Conservation (phyloP, 2,888 invertebrate species). For the Toxonevra muliebris region DNA sequence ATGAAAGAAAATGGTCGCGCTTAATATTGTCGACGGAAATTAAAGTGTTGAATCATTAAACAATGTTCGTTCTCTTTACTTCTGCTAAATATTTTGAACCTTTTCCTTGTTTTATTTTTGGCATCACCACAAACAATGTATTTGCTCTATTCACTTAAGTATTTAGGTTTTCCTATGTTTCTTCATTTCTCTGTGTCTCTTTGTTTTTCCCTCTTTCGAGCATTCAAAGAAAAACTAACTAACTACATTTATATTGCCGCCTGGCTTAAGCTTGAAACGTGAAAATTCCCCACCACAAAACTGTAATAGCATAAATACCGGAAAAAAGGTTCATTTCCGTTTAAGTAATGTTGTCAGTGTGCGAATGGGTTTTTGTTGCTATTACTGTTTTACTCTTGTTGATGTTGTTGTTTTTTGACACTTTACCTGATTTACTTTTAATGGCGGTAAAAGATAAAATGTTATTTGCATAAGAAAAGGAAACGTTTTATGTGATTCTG, state of each 20-base stretch:
- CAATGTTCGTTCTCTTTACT: too few relatives aligned
- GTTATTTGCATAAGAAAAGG: constrained; percentile 26
- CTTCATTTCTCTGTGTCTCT: neutral
- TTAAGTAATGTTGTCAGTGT: constrained; percentile 5
- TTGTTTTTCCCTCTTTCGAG: neutral
- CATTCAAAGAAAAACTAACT: too few relatives aligned
- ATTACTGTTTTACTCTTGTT: neutral
- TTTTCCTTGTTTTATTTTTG: neutral
- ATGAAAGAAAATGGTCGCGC: too few relatives aligned
- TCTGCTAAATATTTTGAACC: neutral
- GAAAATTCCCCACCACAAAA: neutral
- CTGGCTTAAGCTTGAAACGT: neutral
- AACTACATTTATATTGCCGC: too few relatives aligned
- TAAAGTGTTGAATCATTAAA: too few relatives aligned
- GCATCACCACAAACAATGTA: neutral
- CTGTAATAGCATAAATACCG: constrained; percentile 15
- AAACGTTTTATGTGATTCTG: neutral
- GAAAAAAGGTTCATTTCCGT: constrained; percentile 26
- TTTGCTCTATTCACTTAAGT: neutral
- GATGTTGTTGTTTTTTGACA: neutral
- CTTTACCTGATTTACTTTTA: constrained; percentile 31
- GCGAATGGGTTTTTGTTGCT: neutral
- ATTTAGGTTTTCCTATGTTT: neutral
- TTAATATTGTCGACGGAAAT: too few relatives aligned
- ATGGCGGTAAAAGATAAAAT: constrained; percentile 26